Base-by-base conservation (phyloP, 2,888 invertebrate species). In the Plutella xylostella region DNA sequence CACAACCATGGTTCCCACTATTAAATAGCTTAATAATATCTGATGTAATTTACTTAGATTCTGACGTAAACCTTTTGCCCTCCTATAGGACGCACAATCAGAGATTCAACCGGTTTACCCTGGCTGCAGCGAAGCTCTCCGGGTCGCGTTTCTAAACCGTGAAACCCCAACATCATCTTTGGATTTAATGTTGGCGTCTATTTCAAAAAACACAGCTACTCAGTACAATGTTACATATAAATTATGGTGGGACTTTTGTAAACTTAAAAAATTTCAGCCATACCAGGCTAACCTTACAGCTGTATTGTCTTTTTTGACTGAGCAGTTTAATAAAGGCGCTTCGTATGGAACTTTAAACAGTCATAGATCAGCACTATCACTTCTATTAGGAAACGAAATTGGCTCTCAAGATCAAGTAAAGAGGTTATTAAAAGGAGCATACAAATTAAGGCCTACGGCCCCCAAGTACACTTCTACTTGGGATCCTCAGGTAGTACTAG, bases 41-140 rank as follows among this genome's bases (percentile, higher is more conserved):
- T 15, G 20, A 37, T 3, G 11, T 31, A 34, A 19, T 19, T 35
- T 37, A 42, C 12, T 43, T 52, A 25, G 35, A 37, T 12, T 31
- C 22, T 40, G 39, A 51, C 48, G 4, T 43, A 14, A 20, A 51
- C 1, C 37, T 53, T 21, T 42, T 42, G 6, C 51, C 48, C 40
- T 2, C 28, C 47, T 51, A 48, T 47, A 53, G 52, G 18, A 11
- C 30, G 25, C 39, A n/a, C 31, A 51, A 50, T 39, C 53, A 47
- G 11, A 44, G 49, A 11, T 47, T 49, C 33, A 45, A 19, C 9
- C 31, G 15, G n/a, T 22, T 34, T 34, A 34, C 22, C 22, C 25
- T 43, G 42, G 34, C n/a, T 9, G 0, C 45, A 38, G 30, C 45
- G 18, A 35, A 48, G 15, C 42, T 52, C 43, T 52, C 48, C 28